These are phyloP conservation scores for Eristalis pertinax DNA, from an alignment of 2,888 invertebrate species.

Conservation along the genomic window DNA sequence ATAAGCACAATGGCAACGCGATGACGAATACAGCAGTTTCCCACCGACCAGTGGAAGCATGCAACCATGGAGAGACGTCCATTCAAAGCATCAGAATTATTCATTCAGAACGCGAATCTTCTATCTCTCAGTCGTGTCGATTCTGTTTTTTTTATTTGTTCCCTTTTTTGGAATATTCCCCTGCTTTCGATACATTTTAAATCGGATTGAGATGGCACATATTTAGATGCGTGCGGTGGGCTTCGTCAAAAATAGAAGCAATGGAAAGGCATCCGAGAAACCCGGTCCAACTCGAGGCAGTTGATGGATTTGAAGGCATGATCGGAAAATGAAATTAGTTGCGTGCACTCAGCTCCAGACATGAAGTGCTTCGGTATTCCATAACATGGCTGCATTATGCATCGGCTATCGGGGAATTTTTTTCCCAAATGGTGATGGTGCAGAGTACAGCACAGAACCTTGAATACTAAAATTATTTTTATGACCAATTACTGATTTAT, in stretches of 20 bases:
- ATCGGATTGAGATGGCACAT: not conserved
- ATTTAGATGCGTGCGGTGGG: not conserved
- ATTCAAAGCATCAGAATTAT: not conserved
- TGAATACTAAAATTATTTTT: slow-evolving; percentile 46
- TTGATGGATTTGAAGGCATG: not conserved
- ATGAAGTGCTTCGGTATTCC: not conserved
- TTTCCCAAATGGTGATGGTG: not conserved
- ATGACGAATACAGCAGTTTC: not conserved
- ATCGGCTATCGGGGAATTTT: not conserved
- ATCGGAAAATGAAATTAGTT: not conserved
- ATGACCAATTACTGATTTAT: slow-evolving; percentile 65
- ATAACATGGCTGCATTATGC: not conserved
- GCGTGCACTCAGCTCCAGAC: not conserved
- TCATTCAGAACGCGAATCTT: not conserved
- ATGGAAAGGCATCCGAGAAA: not conserved
- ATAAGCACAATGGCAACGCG: not conserved
- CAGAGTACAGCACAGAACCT: not conserved
- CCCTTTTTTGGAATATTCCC: not conserved
- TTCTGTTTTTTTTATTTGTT: not conserved
- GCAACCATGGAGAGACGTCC: not conserved
- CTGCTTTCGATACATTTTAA: not conserved
- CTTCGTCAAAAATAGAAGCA: not conserved
- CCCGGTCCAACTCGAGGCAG: not conserved
- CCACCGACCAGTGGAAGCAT: not conserved
- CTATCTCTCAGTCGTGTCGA: not conserved